Evolutionary conservation across 2,113 vertebrate genomes (phyloP).

Genomic region (Erythrocercus mccallii): DNA sequence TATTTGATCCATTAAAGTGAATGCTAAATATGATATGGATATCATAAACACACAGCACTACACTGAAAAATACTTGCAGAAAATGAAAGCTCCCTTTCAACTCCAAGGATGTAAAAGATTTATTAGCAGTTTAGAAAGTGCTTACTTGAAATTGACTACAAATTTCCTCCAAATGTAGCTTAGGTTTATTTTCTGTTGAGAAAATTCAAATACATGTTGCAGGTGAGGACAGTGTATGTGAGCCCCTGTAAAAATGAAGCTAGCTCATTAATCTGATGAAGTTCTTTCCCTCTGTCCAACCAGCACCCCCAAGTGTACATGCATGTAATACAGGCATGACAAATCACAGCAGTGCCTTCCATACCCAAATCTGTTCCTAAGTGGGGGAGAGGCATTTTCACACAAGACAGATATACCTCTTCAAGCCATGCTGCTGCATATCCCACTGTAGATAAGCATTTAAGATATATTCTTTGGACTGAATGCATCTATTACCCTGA

Average conservation of each 20-base stretch:
- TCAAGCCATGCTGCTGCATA: neutral
- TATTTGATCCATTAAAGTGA: conserved; percentile 27
- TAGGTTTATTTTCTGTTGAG: neutral
- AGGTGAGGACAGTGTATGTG: neutral
- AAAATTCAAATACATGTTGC: neutral
- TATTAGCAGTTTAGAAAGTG: neutral
- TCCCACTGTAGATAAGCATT: neutral
- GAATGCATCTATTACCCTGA: neutral
- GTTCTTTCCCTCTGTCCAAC: neutral
- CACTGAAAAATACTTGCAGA: neutral
- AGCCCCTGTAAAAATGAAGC: neutral
- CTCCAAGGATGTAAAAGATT: neutral
- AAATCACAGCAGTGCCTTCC: neutral
- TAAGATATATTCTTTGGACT: neutral
- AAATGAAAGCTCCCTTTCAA: neutral
- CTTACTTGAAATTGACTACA: neutral
- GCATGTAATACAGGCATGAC: neutral
- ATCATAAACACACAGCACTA: neutral
- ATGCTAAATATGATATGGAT: neutral
- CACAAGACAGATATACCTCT: neutral
- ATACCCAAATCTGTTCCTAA: neutral
- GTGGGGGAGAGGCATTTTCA: neutral
- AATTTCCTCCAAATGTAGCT: neutral
- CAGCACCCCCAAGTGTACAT: neutral
- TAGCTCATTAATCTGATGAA: neutral